Evolutionary conservation across 2,113 vertebrate genomes (phyloP).

Genomic region (Anser brachyrhynchus): DNA sequence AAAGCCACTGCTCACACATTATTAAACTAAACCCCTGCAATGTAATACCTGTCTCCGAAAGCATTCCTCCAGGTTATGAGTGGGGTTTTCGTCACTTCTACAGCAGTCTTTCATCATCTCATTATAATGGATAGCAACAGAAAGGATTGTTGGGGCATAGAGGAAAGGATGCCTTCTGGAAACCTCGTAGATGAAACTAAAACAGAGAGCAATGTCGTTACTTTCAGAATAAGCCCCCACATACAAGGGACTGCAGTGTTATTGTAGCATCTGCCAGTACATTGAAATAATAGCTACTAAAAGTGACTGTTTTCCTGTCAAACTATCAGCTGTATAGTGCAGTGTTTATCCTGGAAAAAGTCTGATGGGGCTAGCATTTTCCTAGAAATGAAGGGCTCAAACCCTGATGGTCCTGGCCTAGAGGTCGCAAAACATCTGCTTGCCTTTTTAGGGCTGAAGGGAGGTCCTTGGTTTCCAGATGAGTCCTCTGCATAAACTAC

Average conservation of each 20-base stretch:
- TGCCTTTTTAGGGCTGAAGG: neutral
- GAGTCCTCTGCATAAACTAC: neutral
- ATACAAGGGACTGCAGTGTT: too few species aligned
- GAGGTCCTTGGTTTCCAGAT: neutral
- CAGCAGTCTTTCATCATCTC: constrained; percentile 65
- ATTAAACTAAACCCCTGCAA: rapidly evolving
- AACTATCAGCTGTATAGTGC: neutral
- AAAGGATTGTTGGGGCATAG: constrained; percentile 33
- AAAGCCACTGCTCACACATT: rapidly evolving
- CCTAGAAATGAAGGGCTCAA: neutral
- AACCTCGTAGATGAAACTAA: constrained; percentile 64
- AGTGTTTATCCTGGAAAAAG: neutral
- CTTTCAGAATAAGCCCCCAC: neutral
- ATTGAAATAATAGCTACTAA: neutral
- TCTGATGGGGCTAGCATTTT: neutral
- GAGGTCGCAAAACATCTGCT: neutral
- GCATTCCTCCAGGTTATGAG: constrained; percentile 20
- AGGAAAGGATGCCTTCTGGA: constrained; percentile 63
- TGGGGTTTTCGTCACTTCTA: neutral
- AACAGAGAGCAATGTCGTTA: neutral
- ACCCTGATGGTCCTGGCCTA: neutral
- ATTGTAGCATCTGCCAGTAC: rapidly evolving
- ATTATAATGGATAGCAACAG: neutral
- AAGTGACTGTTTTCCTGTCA: neutral
- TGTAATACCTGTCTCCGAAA: constrained; percentile 62